Conservation (phyloP, 2,113 vertebrate genomes). For the Megatriorchis doriae region DNA sequence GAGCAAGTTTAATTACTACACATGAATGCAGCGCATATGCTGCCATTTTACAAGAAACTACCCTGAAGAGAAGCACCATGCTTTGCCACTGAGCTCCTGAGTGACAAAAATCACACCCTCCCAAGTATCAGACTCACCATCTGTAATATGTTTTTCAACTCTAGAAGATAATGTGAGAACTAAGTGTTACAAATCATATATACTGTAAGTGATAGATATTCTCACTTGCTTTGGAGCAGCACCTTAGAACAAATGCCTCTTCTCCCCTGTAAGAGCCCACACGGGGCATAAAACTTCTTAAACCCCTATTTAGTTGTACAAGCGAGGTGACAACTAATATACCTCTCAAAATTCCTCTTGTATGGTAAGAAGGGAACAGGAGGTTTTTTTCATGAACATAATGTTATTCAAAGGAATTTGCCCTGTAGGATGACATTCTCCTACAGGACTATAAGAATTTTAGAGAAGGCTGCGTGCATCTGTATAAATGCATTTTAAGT, state of each 20-base stretch:
- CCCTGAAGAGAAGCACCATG: not conserved
- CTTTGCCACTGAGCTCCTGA: not conserved
- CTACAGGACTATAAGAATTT: not conserved
- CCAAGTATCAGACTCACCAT: slow-evolving; percentile 21
- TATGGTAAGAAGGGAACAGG: not conserved
- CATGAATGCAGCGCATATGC: not conserved
- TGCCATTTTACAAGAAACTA: slow-evolving; percentile 30
- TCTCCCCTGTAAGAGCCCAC: not conserved
- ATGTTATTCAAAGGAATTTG: slow-evolving; percentile 25
- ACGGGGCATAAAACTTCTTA: not conserved
- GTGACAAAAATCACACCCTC: slow-evolving; percentile 36
- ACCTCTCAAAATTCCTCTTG: not conserved
- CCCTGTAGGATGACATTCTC: slow-evolving; percentile 19
- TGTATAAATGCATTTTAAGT: not conserved
- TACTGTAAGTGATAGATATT: not conserved
- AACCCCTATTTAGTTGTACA: not conserved
- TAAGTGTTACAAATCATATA: not conserved
- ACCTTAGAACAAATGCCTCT: not conserved
- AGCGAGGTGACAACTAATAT: not conserved
- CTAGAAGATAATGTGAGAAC: slow-evolving; percentile 14
- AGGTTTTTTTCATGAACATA: not conserved
- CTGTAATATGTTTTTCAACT: slow-evolving; percentile 42
- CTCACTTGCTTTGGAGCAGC: not conserved
- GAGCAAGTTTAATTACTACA: not conserved
- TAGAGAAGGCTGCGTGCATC: not conserved